Conservation (phyloP, 2,888 invertebrate species). For the Macrosiphum euphorbiae region DNA sequence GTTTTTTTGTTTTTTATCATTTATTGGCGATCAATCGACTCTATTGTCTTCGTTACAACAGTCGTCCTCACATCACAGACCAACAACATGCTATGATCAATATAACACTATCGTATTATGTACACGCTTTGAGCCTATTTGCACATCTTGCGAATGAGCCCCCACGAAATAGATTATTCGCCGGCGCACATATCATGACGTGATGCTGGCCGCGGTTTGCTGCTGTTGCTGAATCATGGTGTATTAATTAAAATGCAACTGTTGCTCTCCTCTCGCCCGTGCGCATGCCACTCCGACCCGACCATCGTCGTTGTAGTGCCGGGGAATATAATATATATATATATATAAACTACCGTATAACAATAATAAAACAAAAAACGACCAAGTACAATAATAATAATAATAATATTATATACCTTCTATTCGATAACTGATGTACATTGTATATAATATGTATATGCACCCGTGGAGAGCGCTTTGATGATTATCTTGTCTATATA, state of each 20-base stretch:
- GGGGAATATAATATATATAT: background rate
- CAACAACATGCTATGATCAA: background rate
- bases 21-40: conserved; percentile 31
- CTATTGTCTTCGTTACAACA: background rate
- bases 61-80: background rate
- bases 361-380: conserved; percentile 21
- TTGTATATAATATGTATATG: background rate
- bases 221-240: conserved; percentile 60
- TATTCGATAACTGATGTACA: background rate
- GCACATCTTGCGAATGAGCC: conserved; percentile 61
- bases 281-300: background rate
- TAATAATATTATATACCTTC: background rate
- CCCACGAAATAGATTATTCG: background rate
- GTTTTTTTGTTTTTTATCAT: background rate
- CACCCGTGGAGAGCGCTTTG: background rate
- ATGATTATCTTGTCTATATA: background rate
- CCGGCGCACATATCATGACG: background rate
- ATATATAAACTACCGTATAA: background rate
- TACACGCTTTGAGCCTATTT: background rate
- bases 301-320: background rate
- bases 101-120: background rate
- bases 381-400: conserved; percentile 1
- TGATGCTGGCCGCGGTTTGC: background rate
- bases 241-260: conserved; percentile 60
- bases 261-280: conserved; percentile 21